Percentiles rank a stretch among this genome's conserved stretches.
Conservation (phyloP, 2,113 vertebrate genomes). For the Haplotaxodon microlepis region DNA sequence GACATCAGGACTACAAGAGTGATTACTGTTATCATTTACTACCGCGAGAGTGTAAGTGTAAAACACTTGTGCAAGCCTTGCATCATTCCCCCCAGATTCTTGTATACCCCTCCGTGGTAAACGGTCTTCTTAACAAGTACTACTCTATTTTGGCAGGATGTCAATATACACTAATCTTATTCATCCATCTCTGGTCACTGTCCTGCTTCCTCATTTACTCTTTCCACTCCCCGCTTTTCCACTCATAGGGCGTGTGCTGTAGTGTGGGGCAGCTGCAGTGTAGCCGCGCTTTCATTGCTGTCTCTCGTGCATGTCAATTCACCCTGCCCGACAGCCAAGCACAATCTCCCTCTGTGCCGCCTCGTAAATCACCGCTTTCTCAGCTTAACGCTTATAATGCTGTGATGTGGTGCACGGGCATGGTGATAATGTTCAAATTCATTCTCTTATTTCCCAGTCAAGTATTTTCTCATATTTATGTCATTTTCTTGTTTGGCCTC, state of each 20-base stretch:
- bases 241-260: constrained; percentile 31
- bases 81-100: background rate
- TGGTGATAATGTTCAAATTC: background rate
- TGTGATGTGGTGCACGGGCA: background rate
- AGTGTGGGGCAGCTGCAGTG: constrained; percentile 62
- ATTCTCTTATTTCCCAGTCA: background rate
- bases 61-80: background rate
- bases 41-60: background rate
- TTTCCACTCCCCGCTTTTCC: background rate
- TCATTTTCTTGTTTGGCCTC: background rate
- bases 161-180: constrained; percentile 27
- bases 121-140: background rate
- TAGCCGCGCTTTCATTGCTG: constrained; percentile 36
- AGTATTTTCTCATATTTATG: background rate
- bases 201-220: constrained; percentile 35
- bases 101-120: background rate
- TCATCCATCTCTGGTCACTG: constrained; percentile 30
- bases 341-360: constrained; percentile 69
- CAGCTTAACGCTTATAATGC: constrained; percentile 13
- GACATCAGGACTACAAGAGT: background rate
- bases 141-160: background rate
- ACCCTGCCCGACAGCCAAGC: constrained; percentile 23
- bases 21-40: constrained; percentile 9
- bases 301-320: constrained; percentile 72
- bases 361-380: constrained; percentile 60